phyloP scores from a whole-genome alignment of 2,113 vertebrate species.

The Acanthisitta chloris region DNA sequence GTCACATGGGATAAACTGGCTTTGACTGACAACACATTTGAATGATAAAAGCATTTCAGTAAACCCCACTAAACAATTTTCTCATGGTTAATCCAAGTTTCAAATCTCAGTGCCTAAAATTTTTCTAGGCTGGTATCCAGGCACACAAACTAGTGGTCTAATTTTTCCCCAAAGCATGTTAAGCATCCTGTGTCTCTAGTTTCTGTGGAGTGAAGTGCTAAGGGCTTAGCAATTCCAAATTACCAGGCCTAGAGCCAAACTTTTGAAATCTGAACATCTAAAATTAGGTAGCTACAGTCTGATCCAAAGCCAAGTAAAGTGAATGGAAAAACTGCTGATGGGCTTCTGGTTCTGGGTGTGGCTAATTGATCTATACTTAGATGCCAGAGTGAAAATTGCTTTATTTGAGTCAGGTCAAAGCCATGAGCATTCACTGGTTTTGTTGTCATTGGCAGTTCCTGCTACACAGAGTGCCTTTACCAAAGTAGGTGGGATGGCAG shows the following conservation, averaged over 20 bases:
- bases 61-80: neutral
- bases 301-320: neutral
- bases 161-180: neutral
- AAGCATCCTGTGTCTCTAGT: neutral
- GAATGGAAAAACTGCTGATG: neutral
- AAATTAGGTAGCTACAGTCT: neutral
- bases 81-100: neutral
- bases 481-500: neutral
- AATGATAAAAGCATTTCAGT: neutral
- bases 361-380: neutral
- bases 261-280: neutral
- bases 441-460: fast-evolving
- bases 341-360: neutral
- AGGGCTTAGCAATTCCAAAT: neutral
- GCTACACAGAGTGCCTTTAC: neutral
- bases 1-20: neutral
- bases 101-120: neutral
- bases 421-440: neutral
- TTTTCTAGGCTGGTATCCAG: neutral
- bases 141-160: neutral
- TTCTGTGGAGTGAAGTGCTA: neutral
- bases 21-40: neutral
- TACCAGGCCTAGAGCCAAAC: neutral
- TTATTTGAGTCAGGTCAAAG: neutral
- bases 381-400: neutral